Base-by-base conservation (phyloP, 2,113 vertebrate genomes). In the Strix aluco region DNA sequence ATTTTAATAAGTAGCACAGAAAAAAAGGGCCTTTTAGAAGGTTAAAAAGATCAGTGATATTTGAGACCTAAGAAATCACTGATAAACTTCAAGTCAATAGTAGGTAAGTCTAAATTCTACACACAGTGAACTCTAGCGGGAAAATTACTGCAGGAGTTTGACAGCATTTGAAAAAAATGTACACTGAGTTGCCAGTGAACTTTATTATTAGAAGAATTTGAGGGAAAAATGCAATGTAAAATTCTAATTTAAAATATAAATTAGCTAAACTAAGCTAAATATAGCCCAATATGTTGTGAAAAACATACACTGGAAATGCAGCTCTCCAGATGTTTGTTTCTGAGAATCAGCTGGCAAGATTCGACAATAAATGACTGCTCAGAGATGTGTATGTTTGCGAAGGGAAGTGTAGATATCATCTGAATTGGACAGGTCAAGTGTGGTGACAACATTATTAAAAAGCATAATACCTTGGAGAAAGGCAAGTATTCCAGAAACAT, bases 381-480 rank as follows among this genome's bases (percentile, higher is more conserved):
- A 3, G 92, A 96, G 94, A 95, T 86, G 84, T 82, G 86, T 87
- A 23, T 92, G 81, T 96, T 94, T 92, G 94, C 30, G 14, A 94
- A 92, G 59, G 71, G 95, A 96, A 95, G 91, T 89, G 90, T 86
- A 96, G 94, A 97, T 96, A 95, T 97, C 94, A 97, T 96, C 95
- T 96, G 94, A 97, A 94, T 94, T 97, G 94, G 94, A 96, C 97
- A 97, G 97, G 96, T 96, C 97, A 97, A 96, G 95, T 96, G 94
- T 91, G 92, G 93, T 95, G 92, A 96, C 92, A 95, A 85, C 86
- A 87, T 95, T 96, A 96, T 96, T 97, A 97, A 95, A 97, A 97
- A 95, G 70, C 81, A 77, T 91, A 92, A 92, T 96, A 91, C 96
- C 92, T 96, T 83, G 89, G 95, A 95, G 95, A 91, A 94, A 97